Base-by-base conservation (phyloP, 2,888 invertebrate genomes). In the Tenthredo livida region DNA sequence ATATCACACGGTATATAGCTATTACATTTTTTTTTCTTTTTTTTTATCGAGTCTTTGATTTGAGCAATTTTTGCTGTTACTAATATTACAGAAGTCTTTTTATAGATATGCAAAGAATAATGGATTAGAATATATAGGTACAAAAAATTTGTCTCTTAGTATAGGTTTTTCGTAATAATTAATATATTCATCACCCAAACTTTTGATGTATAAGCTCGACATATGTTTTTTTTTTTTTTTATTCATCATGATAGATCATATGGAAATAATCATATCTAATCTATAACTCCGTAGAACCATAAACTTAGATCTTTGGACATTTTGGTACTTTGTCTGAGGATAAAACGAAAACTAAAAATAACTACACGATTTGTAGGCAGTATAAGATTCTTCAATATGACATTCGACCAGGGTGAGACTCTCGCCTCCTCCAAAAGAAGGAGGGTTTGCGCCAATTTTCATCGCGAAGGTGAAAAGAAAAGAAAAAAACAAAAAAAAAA, bases 341-440 rank as follows among this genome's bases (percentile, higher is more conserved):
- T 67, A 67, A 67, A 67, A 67, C 12, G n/a, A 29, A 65, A 65
- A 65, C 65, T 65, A 65, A 65, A 25, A 10, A 65, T 65, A 65
- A 65, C 12, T 65, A 65, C 29, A 65, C 12, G n/a, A 50, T 37
- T 37, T 7, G 5, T 50, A n/a, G 4, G 2, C 2, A 29, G 17
- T 50, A 50, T 50, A 50, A 9, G 50, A 50, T 10, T 50, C 17
- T 50, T 17, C 1, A 50, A 50, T 50, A 29, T 29, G 50, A 17
- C 4, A 17, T 17, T 50, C 50, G 50, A 50, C 17, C 50, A 50
- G 50, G 50, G 50, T 0, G 17, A 50, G 50, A n/a, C 50, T 2
- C 50, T 50, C 50, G 50, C 50, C 5, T 6, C 6, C 6, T 17
- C 4, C n/a, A 17, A 1, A n/a, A n/a, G 6, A 50, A 17, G 6